Evolutionary conservation across 2,113 vertebrate species (phyloP).

Genomic region (Mormoops blainvillei): DNA sequence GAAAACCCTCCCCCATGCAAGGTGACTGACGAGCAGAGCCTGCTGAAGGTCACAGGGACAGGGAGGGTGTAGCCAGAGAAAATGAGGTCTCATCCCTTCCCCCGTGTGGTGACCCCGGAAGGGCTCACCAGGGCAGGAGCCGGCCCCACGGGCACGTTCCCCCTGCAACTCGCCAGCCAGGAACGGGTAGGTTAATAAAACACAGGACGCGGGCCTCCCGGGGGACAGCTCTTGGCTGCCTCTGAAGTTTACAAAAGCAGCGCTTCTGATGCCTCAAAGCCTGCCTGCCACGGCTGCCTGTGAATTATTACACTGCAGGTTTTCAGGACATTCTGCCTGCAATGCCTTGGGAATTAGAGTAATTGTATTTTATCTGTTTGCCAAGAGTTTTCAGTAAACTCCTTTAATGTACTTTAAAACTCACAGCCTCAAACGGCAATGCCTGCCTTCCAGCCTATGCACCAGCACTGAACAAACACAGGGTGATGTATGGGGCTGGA

Average conservation of each 20-base stretch:
- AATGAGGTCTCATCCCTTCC: background rate
- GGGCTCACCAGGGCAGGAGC: background rate
- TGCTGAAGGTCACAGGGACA: background rate
- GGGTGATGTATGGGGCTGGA: slow-evolving; percentile 56
- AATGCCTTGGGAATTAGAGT: slow-evolving; percentile 50
- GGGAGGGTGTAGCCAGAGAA: background rate
- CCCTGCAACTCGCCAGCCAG: background rate
- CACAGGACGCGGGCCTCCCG: background rate
- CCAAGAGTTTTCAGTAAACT: slow-evolving; percentile 64
- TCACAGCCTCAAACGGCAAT: slow-evolving; percentile 35
- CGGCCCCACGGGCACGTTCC: background rate
- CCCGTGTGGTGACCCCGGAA: background rate
- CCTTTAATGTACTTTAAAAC: slow-evolving; percentile 50
- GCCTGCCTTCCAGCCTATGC: slow-evolving; percentile 28
- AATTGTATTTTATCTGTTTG: slow-evolving; percentile 74
- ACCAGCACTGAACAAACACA: slow-evolving; percentile 43
- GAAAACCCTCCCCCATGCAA: background rate
- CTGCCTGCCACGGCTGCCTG: slow-evolving; percentile 16
- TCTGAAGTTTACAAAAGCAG: slow-evolving; percentile 57
- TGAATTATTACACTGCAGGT: slow-evolving; percentile 61
- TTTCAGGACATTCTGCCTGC: slow-evolving; percentile 41
- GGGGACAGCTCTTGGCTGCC: slow-evolving; percentile 29
- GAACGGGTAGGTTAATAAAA: slow-evolving; percentile 47
- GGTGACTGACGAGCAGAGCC: background rate
- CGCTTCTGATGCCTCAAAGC: slow-evolving; percentile 21